Conservation (phyloP, 2,113 vertebrate species). For the Mystacornis crossleyi region DNA sequence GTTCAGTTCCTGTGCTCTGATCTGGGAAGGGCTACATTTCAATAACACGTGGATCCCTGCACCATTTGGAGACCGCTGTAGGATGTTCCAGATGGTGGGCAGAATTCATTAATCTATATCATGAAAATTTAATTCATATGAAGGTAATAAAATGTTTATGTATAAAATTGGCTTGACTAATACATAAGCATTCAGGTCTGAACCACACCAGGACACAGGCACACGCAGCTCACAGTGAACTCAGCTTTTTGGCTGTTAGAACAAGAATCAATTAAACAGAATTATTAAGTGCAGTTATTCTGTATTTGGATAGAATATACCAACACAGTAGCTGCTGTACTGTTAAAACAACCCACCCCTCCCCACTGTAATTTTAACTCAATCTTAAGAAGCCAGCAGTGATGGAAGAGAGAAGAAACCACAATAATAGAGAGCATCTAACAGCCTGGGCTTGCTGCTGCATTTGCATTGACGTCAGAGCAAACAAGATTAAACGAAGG, state of each 20-base stretch:
- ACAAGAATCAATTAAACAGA: neutral
- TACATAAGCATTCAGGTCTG: constrained; percentile 30
- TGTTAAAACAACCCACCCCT: neutral
- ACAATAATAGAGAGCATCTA: constrained; percentile 16
- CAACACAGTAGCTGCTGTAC: neutral
- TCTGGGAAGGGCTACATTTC: neutral
- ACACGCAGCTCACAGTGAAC: neutral
- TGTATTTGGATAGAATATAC: neutral
- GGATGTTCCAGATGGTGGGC: constrained; percentile 50
- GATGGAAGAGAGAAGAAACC: neutral
- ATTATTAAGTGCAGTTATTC: constrained; percentile 6
- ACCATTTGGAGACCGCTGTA: neutral
- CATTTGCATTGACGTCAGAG: constrained; percentile 69
- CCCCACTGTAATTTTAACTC: constrained; percentile 4
- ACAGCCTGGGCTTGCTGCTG: constrained; percentile 50
- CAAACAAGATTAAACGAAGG: constrained; percentile 68
- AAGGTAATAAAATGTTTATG: constrained; percentile 56
- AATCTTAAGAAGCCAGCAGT: neutral
- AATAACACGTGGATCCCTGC: neutral
- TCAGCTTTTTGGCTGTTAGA: constrained; percentile 4
- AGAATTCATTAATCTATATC: constrained; percentile 52
- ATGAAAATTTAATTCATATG: constrained; percentile 55
- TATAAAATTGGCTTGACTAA: constrained; percentile 38
- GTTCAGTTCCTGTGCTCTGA: neutral
- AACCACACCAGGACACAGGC: neutral